phyloP scores from a whole-genome alignment of 2,888 invertebrate species.

The Sycophila texana region DNA sequence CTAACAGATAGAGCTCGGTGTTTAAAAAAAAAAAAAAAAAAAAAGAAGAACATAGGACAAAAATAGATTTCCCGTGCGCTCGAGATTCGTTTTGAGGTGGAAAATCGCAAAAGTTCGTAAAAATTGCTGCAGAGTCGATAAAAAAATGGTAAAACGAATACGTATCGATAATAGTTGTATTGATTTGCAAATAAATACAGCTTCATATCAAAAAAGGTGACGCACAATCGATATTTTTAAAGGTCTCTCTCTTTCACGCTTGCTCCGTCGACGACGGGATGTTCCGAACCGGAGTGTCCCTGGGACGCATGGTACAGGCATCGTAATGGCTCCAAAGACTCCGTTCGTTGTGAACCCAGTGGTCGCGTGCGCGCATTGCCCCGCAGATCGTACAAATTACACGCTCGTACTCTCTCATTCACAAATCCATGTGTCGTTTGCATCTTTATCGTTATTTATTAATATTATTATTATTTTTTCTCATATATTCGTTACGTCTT shows the following conservation, averaged over 20 bases:
- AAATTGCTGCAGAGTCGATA: conserved; percentile 20
- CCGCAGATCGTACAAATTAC: conserved; percentile 48
- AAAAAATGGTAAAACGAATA: conserved; percentile 47
- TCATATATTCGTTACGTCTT: conserved; percentile 16
- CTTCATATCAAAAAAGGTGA: conserved; percentile 55
- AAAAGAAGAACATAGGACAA: not conserved
- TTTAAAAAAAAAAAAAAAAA: conserved; percentile 11
- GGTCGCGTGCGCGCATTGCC: conserved; percentile 13
- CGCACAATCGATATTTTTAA: conserved; percentile 52
- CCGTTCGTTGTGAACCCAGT: conserved; percentile 37
- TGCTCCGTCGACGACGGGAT: conserved; percentile 24
- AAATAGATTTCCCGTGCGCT: not conserved
- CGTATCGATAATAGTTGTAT: conserved; percentile 55
- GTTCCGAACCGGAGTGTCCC: conserved; percentile 28
- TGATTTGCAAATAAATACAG: conserved; percentile 57
- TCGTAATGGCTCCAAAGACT: conserved; percentile 57
- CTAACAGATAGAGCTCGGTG: conserved; percentile 1
- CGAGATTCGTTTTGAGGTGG: conserved; percentile 4
- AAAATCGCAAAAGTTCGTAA: conserved; percentile 28
- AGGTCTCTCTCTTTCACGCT: conserved; percentile 41
- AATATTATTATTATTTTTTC: conserved; percentile 8
- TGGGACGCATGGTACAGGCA: conserved; percentile 54
- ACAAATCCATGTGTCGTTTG: conserved; percentile 45
- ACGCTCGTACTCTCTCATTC: conserved; percentile 51
- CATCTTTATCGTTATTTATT: conserved; percentile 25